Evolutionary conservation across 1,140 invertebrate species (phyloP).

Genomic region (Caerostris extrusa): DNA sequence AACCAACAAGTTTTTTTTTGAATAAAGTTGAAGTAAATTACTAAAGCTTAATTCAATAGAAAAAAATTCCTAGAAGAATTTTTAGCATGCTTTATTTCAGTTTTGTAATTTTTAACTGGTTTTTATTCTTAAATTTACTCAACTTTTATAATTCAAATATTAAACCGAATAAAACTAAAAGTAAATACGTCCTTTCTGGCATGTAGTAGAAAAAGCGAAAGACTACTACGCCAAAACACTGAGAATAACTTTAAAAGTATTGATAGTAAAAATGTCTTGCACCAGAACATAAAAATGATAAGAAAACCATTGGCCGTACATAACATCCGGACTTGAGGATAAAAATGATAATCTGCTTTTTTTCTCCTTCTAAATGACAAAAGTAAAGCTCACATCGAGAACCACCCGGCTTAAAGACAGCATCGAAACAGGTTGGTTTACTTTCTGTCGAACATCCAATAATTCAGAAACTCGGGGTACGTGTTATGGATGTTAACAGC

Average conservation of each 20-base stretch:
- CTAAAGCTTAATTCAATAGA: no score
- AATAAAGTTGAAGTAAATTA: no score
- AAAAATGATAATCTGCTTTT: constrained; percentile 31
- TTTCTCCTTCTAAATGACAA: constrained; percentile 7
- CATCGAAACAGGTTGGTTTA: constrained; percentile 55
- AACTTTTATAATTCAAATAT: no score
- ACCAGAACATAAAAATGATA: constrained; percentile 63
- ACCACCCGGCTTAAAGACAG: background rate
- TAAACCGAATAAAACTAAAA: no score
- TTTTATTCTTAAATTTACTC: no score
- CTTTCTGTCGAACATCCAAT: constrained; percentile 14
- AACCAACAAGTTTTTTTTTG: no score
- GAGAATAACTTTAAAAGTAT: constrained; percentile 22
- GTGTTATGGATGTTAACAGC: constrained; percentile 10
- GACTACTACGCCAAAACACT: background rate
- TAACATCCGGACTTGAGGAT: constrained; percentile 47
- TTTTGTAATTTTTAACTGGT: no score
- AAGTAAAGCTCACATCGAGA: background rate
- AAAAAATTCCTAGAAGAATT: no score
- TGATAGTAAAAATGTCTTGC: constrained; percentile 54
- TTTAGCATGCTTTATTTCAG: no score
- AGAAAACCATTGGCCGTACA: constrained; percentile 15
- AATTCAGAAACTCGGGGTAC: constrained; percentile 11
- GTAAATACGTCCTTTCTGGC: no score
- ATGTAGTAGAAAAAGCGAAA: background rate